Evolutionary conservation across 2,797 vertebrate species (phyloP), one percentile per base, ranked within the genome.

Genomic region (Tragopan temminckii): DNA sequence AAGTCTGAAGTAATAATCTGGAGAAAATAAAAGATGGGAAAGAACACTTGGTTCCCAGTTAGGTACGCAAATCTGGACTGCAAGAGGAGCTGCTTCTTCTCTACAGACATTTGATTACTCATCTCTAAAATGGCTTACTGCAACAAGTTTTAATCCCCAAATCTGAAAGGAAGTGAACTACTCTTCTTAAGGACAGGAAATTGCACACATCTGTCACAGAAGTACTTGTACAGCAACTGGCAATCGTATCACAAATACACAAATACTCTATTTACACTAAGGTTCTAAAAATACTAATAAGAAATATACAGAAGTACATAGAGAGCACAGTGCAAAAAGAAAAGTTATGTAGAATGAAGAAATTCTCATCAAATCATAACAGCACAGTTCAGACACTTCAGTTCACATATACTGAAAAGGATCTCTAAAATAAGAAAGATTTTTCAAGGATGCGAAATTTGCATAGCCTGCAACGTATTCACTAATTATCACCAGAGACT

Each of bases 331-430:
- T 89, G 29, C 53, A 53, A 63, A 84, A 90, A 86, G 12, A 72
- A 92, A 79, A 67, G 5, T 48, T 86, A 35, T 59, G 45, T 21
- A 84, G 88, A 90, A 88, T 88, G 12, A 86, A 80, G 50, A 86
- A 5, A 25, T 5, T 58, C 45, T 46, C 8, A 59, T 84, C 84
- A 76, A 84, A 90, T 53, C 50, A 4, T 21, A 76, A 48, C 35
- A 40, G 25, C 23, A 79, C 35, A 88, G 42, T 46, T 45, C 84
- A 71, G 80, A 7, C 23, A 76, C 43, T 43, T 72, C 79, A 81
- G 35, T 13, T 79, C 1, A 1, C 25, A 35, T 24, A 76, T 19
- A 55, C 35, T 50, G 63, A 76, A 93, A 90, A 81, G 3, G 0
- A 64, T 43, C n/a, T 68, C 11, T 80, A 68, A 88, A 83, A 20